Evolutionary conservation across 2,797 vertebrate species (phyloP).

Genomic region (Dromococcyx pavoninus): DNA sequence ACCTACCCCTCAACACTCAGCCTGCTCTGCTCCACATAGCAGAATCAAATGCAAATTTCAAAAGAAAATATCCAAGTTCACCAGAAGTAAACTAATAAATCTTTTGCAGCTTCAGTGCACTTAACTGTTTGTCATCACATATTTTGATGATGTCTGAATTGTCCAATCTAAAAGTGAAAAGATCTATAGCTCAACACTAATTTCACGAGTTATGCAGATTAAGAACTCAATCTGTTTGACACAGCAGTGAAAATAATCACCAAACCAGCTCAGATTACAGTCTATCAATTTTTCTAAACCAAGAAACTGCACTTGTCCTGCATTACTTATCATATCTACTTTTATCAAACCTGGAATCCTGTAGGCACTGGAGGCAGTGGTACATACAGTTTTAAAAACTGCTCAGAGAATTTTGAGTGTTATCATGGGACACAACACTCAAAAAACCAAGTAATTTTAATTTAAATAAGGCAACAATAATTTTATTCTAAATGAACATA

Average conservation of each 20-base stretch:
- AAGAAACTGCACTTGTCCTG: background rate
- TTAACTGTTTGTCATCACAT: background rate
- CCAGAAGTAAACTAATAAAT: background rate
- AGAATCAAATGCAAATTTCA: background rate
- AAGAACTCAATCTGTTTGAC: background rate
- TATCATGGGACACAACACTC: background rate
- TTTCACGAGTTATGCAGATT: background rate
- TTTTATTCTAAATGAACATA: background rate
- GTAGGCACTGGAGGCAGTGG: background rate
- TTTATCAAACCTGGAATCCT: conserved; percentile 18
- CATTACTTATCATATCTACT: background rate
- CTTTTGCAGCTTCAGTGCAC: background rate
- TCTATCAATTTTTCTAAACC: background rate
- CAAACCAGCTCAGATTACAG: background rate
- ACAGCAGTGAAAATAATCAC: background rate
- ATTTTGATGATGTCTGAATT: background rate
- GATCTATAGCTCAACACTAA: background rate
- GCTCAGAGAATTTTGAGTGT: background rate
- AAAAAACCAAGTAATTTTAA: background rate
- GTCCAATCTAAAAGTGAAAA: background rate
- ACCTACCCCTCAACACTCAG: background rate
- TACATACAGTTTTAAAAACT: background rate
- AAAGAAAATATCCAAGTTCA: background rate
- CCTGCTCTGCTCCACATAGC: background rate
- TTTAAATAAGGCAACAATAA: background rate